Percentiles rank a stretch among this genome's conserved stretches.
These are phyloP conservation scores for Mormyrus hasselquistii DNA, from an alignment of 2,797 vertebrate species.

Conservation along the genomic window DNA sequence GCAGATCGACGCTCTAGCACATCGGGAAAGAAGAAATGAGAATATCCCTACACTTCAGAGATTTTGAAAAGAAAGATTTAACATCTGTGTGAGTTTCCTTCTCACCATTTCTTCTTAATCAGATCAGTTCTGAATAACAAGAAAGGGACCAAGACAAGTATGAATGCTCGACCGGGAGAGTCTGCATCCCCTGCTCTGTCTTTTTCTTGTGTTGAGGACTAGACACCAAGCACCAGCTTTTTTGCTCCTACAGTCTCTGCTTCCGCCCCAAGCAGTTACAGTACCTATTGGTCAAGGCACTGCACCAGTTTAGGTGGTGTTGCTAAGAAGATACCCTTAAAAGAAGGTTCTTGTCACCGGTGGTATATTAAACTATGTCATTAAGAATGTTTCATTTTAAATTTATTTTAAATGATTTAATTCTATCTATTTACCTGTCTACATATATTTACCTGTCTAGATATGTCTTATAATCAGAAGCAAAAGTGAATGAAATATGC, in stretches of 20 bases:
- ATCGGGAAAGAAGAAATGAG: constrained; percentile 77
- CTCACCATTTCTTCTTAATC: constrained; percentile 26
- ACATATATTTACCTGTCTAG: constrained; percentile 46
- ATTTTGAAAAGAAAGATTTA: background rate
- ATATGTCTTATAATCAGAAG: constrained; percentile 33
- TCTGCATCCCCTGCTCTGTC: constrained; percentile 22
- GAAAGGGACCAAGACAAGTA: constrained; percentile 28
- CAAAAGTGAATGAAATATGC: constrained; percentile 45
- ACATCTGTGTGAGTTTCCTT: constrained; percentile 34
- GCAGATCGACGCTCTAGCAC: constrained; percentile 75
- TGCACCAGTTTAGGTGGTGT: constrained; percentile 34
- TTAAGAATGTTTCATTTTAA: constrained; percentile 51
- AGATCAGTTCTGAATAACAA: constrained; percentile 35
- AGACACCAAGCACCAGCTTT: constrained; percentile 32
- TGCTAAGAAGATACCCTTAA: constrained; percentile 22
- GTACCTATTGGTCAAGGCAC: constrained; percentile 43
- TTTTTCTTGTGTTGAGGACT: constrained; percentile 39
- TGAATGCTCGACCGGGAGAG: constrained; percentile 36
- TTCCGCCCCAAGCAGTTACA: constrained; percentile 23
- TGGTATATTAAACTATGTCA: constrained; percentile 57
- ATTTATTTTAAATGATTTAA: constrained; percentile 43
- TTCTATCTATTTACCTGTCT: constrained; percentile 49
- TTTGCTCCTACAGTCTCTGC: constrained; percentile 25
- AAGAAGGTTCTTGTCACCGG: constrained; percentile 48
- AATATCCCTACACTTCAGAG: background rate